Evolutionary conservation across 2,113 vertebrate genomes (phyloP), one percentile per base, ranked within the genome.

Genomic region (Perca schrenkii): DNA sequence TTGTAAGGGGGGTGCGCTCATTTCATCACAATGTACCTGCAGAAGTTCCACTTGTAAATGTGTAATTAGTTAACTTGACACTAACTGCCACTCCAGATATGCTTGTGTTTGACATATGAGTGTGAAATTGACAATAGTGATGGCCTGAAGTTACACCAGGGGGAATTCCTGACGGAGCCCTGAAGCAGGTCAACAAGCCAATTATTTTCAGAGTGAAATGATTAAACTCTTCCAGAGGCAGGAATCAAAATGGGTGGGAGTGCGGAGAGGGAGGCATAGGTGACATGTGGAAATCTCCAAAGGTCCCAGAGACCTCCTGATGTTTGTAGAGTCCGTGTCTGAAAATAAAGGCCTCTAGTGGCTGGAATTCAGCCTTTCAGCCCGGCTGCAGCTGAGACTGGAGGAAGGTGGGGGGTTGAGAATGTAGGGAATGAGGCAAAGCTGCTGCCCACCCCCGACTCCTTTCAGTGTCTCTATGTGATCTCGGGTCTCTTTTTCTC

Each of bases 351-450:
- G 71, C 76, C 86, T 79, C 86, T 88, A 67, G 70, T 69, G 79
- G 86, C 15, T 69, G 86, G 86, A 85, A 88, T 88, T 40, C 72
- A 31, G 54, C 47, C 52, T 17, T 25, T 43, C 28, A 11, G 56
- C 36, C 63, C 5, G 56, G 40, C 57, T 43, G 69, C 74, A 62
- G 74, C 28, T 22, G 0, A 36, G 66, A 56, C 47, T 75, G 28
- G 50, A 60, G 49, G 56, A 65, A 85, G 66, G 79, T 83, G 69
- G 83, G 83, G 79, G 86, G 70, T 76, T 70, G 71, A 83, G 86
- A 85, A 88, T 88, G 79, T 62, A 62, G 75, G 66, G 71, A 85
- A 85, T 88, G 83, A 86, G 76, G 80, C 76, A 77, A 77, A 83
- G 53, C 69, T 68, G 47, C 80, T 74, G 72, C 76, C 76, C 66